These are phyloP conservation scores for Miichthys miiuy DNA, from an alignment of 2,797 vertebrate genomes.

Conservation along the genomic window DNA sequence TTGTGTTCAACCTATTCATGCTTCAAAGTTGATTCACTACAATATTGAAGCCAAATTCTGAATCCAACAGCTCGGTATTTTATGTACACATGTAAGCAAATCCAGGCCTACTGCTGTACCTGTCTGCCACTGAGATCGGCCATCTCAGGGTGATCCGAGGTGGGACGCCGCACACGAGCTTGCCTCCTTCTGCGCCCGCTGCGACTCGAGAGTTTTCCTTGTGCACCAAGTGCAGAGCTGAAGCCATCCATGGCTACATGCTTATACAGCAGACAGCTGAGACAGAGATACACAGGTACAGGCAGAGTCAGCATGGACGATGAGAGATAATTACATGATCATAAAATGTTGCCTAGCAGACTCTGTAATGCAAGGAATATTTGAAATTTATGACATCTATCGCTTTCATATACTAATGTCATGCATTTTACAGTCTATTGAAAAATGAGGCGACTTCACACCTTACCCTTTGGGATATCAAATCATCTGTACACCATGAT, in stretches of 20 bases:
- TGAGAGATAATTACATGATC: slow-evolving; percentile 1
- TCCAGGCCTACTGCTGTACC: slow-evolving; percentile 76
- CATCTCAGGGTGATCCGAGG: slow-evolving; percentile 87
- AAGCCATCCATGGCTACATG: slow-evolving; percentile 90
- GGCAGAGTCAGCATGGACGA: background rate
- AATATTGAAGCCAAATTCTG: slow-evolving; percentile 8
- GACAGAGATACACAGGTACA: slow-evolving; percentile 29
- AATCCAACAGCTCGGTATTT: background rate
- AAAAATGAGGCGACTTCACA: background rate
- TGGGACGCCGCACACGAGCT: slow-evolving; percentile 80
- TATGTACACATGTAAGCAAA: background rate
- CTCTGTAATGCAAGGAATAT: background rate
- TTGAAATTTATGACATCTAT: background rate
- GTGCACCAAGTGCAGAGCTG: slow-evolving; percentile 85
- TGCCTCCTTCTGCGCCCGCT: slow-evolving; percentile 79
- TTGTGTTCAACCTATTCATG: background rate
- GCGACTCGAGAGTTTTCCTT: slow-evolving; percentile 79
- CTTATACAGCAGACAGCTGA: slow-evolving; percentile 93
- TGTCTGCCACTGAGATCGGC: slow-evolving; percentile 88
- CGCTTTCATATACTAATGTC: background rate
- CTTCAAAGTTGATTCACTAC: background rate
- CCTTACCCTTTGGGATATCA: background rate
- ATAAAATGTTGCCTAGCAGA: background rate
- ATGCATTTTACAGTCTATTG: background rate
- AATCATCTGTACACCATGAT: background rate